Evolutionary conservation across 2,888 invertebrate species (phyloP), one percentile per base, ranked within the genome.

Genomic region (Perdita meconis): DNA sequence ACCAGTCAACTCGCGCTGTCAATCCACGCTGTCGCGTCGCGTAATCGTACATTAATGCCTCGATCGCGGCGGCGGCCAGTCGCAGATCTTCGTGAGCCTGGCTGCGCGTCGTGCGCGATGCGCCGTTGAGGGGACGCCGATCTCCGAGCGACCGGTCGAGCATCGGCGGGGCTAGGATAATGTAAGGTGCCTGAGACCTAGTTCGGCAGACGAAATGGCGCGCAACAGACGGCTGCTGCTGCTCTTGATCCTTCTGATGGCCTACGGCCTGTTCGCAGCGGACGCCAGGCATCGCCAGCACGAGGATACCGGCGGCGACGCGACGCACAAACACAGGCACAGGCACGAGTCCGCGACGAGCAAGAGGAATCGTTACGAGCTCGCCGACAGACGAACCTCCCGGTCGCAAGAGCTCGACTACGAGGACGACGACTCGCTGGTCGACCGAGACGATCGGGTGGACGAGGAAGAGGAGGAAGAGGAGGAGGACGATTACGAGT

Each of bases 311-410:
- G 61, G 63, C 10, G 57, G 50, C 40, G 82, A 82, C 36, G 36
- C 80, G n/a, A 84, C 85, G 26, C 90, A 91, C 74, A 86, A 89
- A 34, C 90, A 90, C 65, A 87, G 90, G 50, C 92, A 92, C 77
- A 84, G 89, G 50, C 91, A 92, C 82, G 89, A 90, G 42, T 59
- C 84, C 8, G 59, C 82, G 40, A 10, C 16, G 8, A 59, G 36
- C 16, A 44, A 59, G 13, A 78, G 84, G 60, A 68, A 59, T 30
- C 84, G 83, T 22, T 84, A 82, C 51, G 81, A 85, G 30, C 50
- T 66, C 22, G 60, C 63, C 55, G 71, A 64, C 44, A 16, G 51
- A 60, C 76, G 78, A 24, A 19, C 76, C 55, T 40, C 73, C 10
- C 85, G 84, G 78, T 71, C 80, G 78, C 85, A 79, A 53, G 82